Evolutionary conservation across 1,140 invertebrate genomes (phyloP).

Genomic region (Panulirus ornatus): DNA sequence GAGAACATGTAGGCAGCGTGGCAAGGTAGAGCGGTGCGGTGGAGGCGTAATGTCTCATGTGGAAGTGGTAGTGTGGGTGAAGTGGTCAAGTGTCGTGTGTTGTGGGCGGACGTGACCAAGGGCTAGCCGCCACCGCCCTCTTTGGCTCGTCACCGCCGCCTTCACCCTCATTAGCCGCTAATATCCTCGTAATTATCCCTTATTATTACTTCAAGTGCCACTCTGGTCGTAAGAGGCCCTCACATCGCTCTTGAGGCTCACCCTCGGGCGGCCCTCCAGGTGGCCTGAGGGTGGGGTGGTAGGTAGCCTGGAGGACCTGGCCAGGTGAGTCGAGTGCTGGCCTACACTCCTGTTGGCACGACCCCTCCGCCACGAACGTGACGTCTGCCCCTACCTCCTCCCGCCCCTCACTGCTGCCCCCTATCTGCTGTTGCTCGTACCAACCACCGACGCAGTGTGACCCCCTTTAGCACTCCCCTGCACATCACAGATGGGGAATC

Average conservation of each 20-base stretch:
- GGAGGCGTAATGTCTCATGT: not conserved
- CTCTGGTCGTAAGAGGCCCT: not conserved
- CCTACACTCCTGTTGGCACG: not conserved
- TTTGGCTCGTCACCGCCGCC: too few species aligned
- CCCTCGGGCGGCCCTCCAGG: not conserved
- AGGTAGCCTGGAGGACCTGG: not conserved
- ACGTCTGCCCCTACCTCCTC: not conserved
- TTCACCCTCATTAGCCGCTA: not conserved
- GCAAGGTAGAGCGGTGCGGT: not conserved
- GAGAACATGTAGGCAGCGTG: not conserved
- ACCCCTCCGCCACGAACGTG: not conserved
- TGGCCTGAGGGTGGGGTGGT: slow-evolving; percentile 23
- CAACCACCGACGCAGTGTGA: too few species aligned
- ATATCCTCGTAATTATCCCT: slow-evolving; percentile 20
- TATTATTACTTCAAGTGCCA: slow-evolving; percentile 5
- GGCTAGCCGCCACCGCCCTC: not conserved
- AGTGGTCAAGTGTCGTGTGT: not conserved
- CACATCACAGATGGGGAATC: too few species aligned
- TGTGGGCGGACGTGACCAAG: not conserved
- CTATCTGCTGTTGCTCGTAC: too few species aligned
- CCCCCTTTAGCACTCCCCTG: too few species aligned
- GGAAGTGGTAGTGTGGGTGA: not conserved
- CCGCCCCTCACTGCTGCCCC: not conserved
- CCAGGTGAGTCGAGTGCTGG: not conserved
- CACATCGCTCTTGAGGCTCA: not conserved